Base-by-base conservation (phyloP, 2,888 invertebrate species). In the Metopia argyrocephala region DNA sequence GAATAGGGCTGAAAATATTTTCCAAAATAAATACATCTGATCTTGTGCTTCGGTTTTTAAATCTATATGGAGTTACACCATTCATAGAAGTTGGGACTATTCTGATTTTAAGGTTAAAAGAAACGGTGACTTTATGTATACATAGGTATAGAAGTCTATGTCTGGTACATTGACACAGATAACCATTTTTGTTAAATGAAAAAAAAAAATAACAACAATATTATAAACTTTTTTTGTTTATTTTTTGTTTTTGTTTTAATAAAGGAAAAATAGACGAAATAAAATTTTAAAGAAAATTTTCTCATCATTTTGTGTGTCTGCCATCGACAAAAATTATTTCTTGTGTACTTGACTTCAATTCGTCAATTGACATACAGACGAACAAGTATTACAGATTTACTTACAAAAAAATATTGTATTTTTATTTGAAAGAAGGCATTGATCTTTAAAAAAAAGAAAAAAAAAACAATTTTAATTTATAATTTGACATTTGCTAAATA, bases 381-480 rank as follows among this genome's bases (percentile, higher is more conserved):
- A 46, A 27, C 64, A 54, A 28, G 28, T n/a, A 18, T 18, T 57
- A 38, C 18, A 59, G 66, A 25, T 74, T 57, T 38, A 59, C 20
- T 48, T n/a, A n/a, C 31, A n/a, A 73, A 57, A 23, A 31, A 50
- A 48, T 57, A 48, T 23, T 25, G 21, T 4, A 38, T 38, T 21
- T 50, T 57, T 27, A 31, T n/a, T n/a, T n/a, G n/a, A n/a, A n/a
- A n/a, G n/a, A 27, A 75, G 76, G 73, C 80, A 80, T 73, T 76
- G 80, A 80, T 80, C 68, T 80, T 64, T 68, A 80, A 38, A 64
- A 28, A 31, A 69, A 73, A 65, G 3, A 12, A 31, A 31, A 31
- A 12, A 38, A 31, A 31, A 31, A 31, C 9, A 0, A 31, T 20
- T 15, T 15, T 15, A 66, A 27, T 75, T 59, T 45, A n/a, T 45